Conservation (phyloP, 2,888 invertebrate species). For the Danaus chrysippus region DNA sequence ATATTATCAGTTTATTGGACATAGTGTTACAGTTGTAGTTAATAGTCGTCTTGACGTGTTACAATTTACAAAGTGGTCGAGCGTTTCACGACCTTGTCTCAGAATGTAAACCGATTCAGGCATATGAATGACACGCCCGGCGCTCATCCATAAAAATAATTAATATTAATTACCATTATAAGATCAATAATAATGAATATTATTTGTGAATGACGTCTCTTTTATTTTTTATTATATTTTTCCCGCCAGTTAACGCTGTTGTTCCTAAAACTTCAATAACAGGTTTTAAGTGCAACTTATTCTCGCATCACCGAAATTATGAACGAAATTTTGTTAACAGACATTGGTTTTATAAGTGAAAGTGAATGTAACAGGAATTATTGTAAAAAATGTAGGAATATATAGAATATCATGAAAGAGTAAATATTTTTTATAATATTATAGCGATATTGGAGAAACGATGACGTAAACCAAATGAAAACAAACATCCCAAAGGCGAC, state of each 20-base stretch:
- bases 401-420: too few species aligned
- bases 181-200: conserved; percentile 7
- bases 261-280: too few species aligned
- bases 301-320: too few species aligned
- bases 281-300: too few species aligned
- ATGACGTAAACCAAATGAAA: conserved; percentile 13
- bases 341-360: too few species aligned
- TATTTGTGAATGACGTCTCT: too few species aligned
- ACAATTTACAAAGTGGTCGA: conserved; percentile 26
- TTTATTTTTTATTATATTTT: too few species aligned
- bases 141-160: conserved; percentile 22
- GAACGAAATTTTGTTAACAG: too few species aligned
- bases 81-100: conserved; percentile 32
- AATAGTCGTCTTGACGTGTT: conserved; percentile 11
- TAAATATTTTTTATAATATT: neutral
- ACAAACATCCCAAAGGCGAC: conserved; percentile 14
- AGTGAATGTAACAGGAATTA: too few species aligned
- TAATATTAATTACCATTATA: conserved; percentile 5
- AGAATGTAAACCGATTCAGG: conserved; percentile 32
- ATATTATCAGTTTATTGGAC: too few species aligned
- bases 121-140: conserved; percentile 17
- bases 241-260: too few species aligned
- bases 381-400: too few species aligned
- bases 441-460: conserved; percentile 11
- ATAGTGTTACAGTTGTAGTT: neutral